Evolutionary conservation across 2,888 invertebrate species (phyloP).

Genomic region (Melipona beecheii): DNA sequence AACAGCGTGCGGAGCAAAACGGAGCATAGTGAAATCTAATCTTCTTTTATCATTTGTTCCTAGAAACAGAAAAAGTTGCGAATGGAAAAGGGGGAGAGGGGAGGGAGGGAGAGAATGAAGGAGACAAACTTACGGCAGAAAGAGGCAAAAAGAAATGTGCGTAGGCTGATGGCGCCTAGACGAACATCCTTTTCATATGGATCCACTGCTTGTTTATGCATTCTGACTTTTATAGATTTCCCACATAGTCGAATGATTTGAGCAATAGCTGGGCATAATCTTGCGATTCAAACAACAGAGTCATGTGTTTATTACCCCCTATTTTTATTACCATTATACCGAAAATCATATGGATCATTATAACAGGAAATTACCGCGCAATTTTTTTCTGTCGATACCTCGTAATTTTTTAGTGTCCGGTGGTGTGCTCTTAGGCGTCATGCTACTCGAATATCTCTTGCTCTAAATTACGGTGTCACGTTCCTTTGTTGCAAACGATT

Average conservation of each 20-base stretch:
- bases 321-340: constrained; percentile 4
- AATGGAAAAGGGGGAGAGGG: not conserved
- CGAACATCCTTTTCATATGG: constrained; percentile 23
- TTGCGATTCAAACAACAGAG: constrained; percentile 21
- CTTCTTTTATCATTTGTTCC: not conserved
- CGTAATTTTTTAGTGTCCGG: constrained; percentile 43
- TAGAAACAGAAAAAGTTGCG: not conserved
- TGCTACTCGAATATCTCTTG: not conserved
- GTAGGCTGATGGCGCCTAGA: constrained; percentile 66
- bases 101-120: not conserved
- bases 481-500: too few relatives aligned
- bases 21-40: not conserved
- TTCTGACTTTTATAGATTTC: constrained; percentile 47
- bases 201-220: constrained; percentile 39
- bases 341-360: constrained; percentile 23
- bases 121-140: not conserved
- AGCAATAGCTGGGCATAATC: constrained; percentile 48
- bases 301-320: constrained; percentile 26
- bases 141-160: constrained; percentile 27
- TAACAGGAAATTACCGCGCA: constrained; percentile 23
- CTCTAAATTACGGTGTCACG: not conserved
- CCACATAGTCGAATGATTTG: constrained; percentile 18
- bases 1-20: not conserved
- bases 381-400: constrained; percentile 47
- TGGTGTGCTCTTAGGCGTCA: constrained; percentile 19